Conservation (phyloP, 2,797 vertebrate species). For the Clarias platycephalus region DNA sequence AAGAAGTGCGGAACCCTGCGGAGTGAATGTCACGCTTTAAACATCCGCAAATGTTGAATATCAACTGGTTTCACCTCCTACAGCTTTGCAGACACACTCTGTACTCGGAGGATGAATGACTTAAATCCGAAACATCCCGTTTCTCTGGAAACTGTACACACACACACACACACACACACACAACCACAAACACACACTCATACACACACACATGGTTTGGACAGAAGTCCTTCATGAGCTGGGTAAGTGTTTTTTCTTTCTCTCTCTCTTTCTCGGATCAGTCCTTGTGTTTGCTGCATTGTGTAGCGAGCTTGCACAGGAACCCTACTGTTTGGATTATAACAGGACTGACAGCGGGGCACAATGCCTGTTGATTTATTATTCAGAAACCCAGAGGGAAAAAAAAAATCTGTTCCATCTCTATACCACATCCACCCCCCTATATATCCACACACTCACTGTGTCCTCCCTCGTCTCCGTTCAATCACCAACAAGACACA, state of each 20-base stretch:
- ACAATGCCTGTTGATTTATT: constrained; percentile 55
- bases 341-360: constrained; percentile 37
- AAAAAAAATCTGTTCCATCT: constrained; percentile 33
- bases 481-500: not conserved
- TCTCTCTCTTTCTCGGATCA: not conserved
- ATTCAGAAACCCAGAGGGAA: constrained; percentile 40
- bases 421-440: constrained; percentile 16
- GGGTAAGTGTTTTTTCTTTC: not conserved
- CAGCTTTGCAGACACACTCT: not conserved
- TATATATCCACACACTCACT: not conserved
- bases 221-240: constrained; percentile 7
- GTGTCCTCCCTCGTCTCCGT: not conserved
- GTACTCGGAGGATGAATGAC: not conserved
- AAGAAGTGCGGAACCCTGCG: not conserved
- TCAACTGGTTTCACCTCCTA: constrained; percentile 2
- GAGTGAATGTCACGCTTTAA: constrained; percentile 1
- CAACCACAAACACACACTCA: not conserved
- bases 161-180: not conserved
- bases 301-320: constrained; percentile 9
- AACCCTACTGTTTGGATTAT: constrained; percentile 38
- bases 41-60: not conserved
- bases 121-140: constrained; percentile 10
- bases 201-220: not conserved
- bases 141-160: constrained; percentile 11
- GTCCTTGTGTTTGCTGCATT: constrained; percentile 21